Conservation (phyloP, 2,113 vertebrate species). For the Carlito syrichta region DNA sequence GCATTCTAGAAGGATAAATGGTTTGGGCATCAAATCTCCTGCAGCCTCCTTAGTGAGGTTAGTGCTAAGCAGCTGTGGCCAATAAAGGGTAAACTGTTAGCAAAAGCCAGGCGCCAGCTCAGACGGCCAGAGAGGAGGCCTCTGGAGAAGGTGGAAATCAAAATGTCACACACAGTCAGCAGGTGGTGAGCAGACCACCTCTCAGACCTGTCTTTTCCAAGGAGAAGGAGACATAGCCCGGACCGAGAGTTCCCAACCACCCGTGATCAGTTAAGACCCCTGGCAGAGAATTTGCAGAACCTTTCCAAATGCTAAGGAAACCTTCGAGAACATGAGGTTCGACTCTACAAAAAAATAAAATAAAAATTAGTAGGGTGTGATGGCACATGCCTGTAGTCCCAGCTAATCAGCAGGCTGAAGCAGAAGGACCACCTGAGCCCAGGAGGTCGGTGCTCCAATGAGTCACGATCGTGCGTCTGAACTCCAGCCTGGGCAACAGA, state of each 20-base stretch:
- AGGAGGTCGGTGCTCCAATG: too few species aligned
- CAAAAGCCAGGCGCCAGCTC: neutral
- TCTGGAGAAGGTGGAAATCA: neutral
- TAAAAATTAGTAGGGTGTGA: too few species aligned
- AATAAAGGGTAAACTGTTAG: neutral
- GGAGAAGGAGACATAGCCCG: neutral
- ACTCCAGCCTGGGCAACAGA: too few species aligned
- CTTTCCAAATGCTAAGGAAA: neutral
- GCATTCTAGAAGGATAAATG: neutral
- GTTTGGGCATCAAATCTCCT: neutral
- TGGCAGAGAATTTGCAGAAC: neutral
- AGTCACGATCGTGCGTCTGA: too few species aligned
- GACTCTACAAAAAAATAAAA: too few species aligned
- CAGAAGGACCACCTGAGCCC: too few species aligned
- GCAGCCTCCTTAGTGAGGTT: neutral
- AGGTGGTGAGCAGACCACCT: neutral
- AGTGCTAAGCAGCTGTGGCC: neutral
- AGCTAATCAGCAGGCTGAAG: too few species aligned
- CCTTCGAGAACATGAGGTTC: too few species aligned
- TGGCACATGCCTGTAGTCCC: too few species aligned
- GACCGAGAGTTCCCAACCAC: neutral
- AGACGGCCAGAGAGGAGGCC: neutral
- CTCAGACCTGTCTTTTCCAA: neutral
- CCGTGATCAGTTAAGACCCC: neutral
- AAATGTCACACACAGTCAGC: neutral